Evolutionary conservation across 2,113 vertebrate species (phyloP).

Genomic region (Oncorhynchus gorbuscha): DNA sequence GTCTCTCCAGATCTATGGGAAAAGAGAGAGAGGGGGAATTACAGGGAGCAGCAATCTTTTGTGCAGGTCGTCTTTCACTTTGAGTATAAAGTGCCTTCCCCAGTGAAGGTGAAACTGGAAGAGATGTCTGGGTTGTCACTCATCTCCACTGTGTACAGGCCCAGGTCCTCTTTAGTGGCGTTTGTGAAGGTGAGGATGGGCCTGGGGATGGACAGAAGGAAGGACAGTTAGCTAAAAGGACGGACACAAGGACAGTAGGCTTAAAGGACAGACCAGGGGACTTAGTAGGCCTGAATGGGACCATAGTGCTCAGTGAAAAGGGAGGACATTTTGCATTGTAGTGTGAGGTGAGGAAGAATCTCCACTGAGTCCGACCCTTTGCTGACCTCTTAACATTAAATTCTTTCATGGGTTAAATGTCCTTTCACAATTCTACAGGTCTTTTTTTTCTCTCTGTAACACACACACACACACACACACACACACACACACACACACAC

Average conservation of each 20-base stretch:
- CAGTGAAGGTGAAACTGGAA: constrained; percentile 87
- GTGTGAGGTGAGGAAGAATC: no score
- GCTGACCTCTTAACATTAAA: no score
- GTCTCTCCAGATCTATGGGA: constrained; percentile 82
- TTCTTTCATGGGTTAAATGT: no score
- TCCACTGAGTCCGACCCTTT: no score
- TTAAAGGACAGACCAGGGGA: neutral
- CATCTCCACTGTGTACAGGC: constrained; percentile 85
- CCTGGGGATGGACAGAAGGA: constrained; percentile 66
- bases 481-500: neutral
- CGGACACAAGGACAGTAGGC: no score
- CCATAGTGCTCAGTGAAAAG: neutral
- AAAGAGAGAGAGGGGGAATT: constrained; percentile 22
- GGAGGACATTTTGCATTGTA: no score
- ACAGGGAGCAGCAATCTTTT: neutral
- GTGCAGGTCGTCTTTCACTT: neutral
- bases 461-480: neutral
- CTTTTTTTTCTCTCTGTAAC: neutral
- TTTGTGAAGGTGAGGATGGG: constrained; percentile 86
- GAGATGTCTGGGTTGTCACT: constrained; percentile 82
- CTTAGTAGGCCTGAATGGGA: neutral
- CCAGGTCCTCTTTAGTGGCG: constrained; percentile 85
- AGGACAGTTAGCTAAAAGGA: neutral
- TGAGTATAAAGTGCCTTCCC: constrained; percentile 78
- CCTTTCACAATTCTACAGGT: no score